Base-by-base conservation (phyloP, 1,140 invertebrate genomes). In the Colletes gigas region DNA sequence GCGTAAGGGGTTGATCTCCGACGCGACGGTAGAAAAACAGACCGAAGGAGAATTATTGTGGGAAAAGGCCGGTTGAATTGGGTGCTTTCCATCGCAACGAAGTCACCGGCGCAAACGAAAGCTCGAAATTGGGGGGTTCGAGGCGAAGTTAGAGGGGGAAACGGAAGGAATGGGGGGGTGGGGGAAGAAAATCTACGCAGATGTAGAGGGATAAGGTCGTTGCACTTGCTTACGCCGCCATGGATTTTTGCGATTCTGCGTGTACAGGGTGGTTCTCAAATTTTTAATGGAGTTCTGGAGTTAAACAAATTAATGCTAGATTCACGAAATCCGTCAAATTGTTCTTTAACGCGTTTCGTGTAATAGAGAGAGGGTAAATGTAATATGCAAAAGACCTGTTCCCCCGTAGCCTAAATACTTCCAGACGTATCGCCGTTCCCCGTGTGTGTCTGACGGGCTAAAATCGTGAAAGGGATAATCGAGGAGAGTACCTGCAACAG, bases 121-220 rank as follows among this genome's bases (percentile, higher is more conserved):
- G 59, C 54, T 60, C 72, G 68, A 65, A 67, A 69, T 73, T 39
- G 39, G 63, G 4, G 10, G 63, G 76, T 52, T 47, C 41, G 55
- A 57, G 54, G 54, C 44, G 78, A 47, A n/a, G 55, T 17, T 30
- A 19, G 41, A 78, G 21, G 66, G 73, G 21, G 68, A n/a, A 68
- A 39, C 10, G 50, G 55, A 73, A 67, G 71, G 59, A 79, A 19
- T 17, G 39, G 17, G 81, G 81, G 55, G 69, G 30, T 55, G 9
- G 65, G 41, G 68, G 39, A 79, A 21, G 63, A 78, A 83, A 72
- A 59, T 68, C 60, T 83, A 86, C 82, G 84, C 82, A 81, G 78
- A 83, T 82, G 78, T 83, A 59, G 78, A 65, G 65, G 65, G 71
- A 21, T 77, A 75, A 30, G 88, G 88, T 89, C 88, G 86, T 85